Percentiles rank a stretch among this genome's conserved stretches.
Evolutionary conservation across 2,113 vertebrate genomes (phyloP).

Genomic region (Chitala chitala): DNA sequence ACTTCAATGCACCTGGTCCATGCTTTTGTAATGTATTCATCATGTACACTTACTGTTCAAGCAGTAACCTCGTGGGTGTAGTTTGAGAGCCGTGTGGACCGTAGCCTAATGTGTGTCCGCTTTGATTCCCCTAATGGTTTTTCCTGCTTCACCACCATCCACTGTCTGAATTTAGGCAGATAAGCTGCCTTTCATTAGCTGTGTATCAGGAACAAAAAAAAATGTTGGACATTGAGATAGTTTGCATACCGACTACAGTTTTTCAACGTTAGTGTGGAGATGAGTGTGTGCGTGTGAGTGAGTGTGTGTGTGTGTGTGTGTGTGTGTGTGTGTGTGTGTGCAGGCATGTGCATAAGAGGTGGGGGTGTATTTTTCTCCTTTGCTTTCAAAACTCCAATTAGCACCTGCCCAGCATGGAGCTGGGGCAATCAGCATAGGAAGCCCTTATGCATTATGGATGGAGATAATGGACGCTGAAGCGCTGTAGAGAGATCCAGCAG

Average conservation of each 20-base stretch:
- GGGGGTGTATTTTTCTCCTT: neutral
- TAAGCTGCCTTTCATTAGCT: constrained; percentile 20
- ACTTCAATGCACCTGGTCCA: neutral
- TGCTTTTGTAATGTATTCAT: neutral
- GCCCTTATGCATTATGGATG: neutral
- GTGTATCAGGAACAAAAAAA: neutral
- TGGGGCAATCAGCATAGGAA: neutral
- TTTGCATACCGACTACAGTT: too few species aligned
- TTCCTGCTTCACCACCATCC: constrained; percentile 42
- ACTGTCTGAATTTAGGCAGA: constrained; percentile 53
- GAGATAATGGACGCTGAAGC: neutral
- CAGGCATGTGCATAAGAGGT: neutral
- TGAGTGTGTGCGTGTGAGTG: neutral
- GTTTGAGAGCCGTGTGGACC: neutral
- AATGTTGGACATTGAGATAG: too few species aligned
- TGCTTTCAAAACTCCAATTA: neutral
- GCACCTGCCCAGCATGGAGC: neutral
- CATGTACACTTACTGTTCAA: neutral
- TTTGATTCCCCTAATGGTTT: constrained; percentile 23
- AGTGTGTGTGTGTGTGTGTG: neutral
- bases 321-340: neutral
- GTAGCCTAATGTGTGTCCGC: constrained; percentile 27
- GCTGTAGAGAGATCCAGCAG: neutral
- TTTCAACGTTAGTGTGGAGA: too few species aligned
- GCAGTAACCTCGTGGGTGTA: neutral